A percentile compares a stretch with the other conserved stretches of the same genome.
These are phyloP conservation scores for Eupithecia subfuscata DNA, from an alignment of 2,888 invertebrate genomes.

Conservation along the genomic window DNA sequence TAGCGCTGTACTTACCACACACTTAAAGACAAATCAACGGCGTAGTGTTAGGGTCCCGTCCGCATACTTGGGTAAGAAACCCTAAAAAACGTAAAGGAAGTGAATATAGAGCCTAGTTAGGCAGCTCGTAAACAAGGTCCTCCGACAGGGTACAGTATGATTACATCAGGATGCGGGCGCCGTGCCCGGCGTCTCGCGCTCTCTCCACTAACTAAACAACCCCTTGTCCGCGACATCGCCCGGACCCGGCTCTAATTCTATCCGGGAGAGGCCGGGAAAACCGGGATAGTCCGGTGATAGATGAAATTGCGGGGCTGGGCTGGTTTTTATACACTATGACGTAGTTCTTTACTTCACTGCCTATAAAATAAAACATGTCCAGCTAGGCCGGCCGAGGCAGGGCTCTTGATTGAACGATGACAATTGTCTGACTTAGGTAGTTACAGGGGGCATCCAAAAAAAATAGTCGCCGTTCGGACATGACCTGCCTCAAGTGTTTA, in stretches of 20 bases:
- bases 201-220: slow-evolving; percentile 15
- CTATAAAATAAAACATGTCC: not conserved
- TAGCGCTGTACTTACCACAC: not conserved
- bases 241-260: slow-evolving; percentile 39
- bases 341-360: not conserved
- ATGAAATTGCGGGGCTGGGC: not conserved
- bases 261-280: slow-evolving; percentile 30
- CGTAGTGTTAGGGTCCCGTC: not conserved
- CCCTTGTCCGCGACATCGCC: slow-evolving; percentile 20
- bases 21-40: not conserved
- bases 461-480: not conserved
- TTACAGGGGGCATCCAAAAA: not conserved
- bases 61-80: not conserved
- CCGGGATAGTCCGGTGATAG: slow-evolving; percentile 12
- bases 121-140: slow-evolving; percentile 1
- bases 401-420: not conserved
- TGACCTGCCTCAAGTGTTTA: not conserved
- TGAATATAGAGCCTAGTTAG: not conserved
- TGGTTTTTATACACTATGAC: not conserved
- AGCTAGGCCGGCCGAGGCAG: not conserved
- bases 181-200: not conserved
- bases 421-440: not conserved
- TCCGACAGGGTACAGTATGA: not conserved
- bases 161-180: not conserved
- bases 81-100: not conserved